Evolutionary conservation across 2,888 invertebrate species (phyloP), one percentile per base, ranked within the genome.

Genomic region (Drosophila sordidapex): DNA sequence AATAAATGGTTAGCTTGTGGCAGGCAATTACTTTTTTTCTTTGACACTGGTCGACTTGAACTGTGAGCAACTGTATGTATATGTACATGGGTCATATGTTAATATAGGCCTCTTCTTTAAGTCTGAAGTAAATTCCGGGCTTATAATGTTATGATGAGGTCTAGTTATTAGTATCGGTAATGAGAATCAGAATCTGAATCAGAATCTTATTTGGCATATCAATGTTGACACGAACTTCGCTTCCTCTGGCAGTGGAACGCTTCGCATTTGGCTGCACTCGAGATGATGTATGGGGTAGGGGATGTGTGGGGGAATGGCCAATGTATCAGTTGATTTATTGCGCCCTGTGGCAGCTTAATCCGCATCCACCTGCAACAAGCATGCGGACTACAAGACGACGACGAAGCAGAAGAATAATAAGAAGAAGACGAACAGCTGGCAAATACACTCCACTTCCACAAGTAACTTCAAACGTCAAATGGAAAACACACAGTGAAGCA

Each of bases 321-420:
- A 73, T 83, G 86, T 87, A 75, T 78, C 75, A 71, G 83, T 78
- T 88, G 88, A 84, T 88, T 84, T 84, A 84, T 88, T 67, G 79
- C 83, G 31, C 51, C 53, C 52, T 43, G 51, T 35, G 67, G 51
- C 70, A 62, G 71, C 52, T 73, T 85, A 84, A 86, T 61, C 78
- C 76, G 59, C 62, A 68, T 72, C 67, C 76, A 78, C 76, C 80
- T 78, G 78, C 80, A 71, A 53, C 79, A 13, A 56, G 27, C 67
- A 54, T 13, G 31, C 38, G 56, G 21, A 43, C 15, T 21, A 18
- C 27, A 33, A 49, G 21, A 11, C 31, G 21, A 36, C 27, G 31
- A 46, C 18, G 27, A 5, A 18, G 49, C 49, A 27, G 18, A 18
- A 15, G 18, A 15, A 71, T 13, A 38, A 18, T 18, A 36, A 15